Evolutionary conservation across 92 coral and sea anemone genomes (phyloP).

Genomic region (Phenganax subtilis): DNA sequence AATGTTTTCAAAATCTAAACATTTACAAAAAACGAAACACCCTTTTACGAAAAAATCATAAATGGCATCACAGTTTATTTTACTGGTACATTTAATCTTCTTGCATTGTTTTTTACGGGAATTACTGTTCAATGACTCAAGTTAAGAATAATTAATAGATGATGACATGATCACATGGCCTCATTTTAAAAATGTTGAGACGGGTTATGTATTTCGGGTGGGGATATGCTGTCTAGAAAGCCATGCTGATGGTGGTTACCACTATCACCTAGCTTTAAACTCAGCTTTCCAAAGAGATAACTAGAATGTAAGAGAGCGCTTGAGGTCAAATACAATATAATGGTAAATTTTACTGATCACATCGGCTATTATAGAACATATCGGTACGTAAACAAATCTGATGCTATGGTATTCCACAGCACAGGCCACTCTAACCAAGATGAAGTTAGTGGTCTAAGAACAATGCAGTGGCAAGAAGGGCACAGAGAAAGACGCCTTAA

Average conservation of each 20-base stretch:
- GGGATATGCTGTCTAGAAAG: not conserved
- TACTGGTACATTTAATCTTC: too few species aligned
- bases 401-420: constrained; percentile 1
- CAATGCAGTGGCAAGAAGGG: not conserved
- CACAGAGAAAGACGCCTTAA: not conserved
- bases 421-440: not conserved
- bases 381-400: constrained; percentile 8
- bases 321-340: not conserved
- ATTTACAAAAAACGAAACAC: too few species aligned
- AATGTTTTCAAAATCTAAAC: too few species aligned
- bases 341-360: not conserved
- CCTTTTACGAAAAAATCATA: too few species aligned
- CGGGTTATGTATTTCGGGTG: too few species aligned
- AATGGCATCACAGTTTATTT: too few species aligned
- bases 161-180: too few species aligned
- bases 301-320: not conserved
- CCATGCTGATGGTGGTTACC: not conserved
- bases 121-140: too few species aligned
- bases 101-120: too few species aligned
- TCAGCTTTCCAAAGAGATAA: not conserved
- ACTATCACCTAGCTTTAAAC: not conserved
- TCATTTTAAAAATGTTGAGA: too few species aligned
- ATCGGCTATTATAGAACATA: not conserved
- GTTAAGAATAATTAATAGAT: too few species aligned
- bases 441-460: not conserved